Evolutionary conservation across 1,140 invertebrate species (phyloP), one percentile per base, ranked within the genome.

Genomic region (Tigriopus japonicus): DNA sequence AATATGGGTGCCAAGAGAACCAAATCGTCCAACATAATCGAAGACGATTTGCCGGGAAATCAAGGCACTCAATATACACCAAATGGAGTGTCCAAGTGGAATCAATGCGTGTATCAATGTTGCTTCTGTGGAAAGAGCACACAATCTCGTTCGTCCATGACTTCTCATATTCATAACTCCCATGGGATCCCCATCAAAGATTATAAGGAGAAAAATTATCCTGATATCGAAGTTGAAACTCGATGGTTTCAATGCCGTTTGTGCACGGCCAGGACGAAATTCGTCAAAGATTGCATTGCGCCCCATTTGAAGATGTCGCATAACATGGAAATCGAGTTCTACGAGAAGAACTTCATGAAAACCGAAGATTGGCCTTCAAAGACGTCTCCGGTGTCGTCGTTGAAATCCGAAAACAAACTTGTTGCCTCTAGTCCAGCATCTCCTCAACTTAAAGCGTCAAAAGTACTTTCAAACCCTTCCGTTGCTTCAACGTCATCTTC

Each of bases 261-360:
- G 1, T 58, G 55, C 23, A 19, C 55, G 12, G 40, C 55, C 28
- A 58, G 40, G 35, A 58, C 55, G 2, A 58, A 58, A 41, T 58
- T 58, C 42, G 55, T 58, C 55, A 58, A 58, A n/a, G 55, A 58
- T 42, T 58, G 55, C 55, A 58, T 58, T 14, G 21, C 55, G 5
- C 55, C 55, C 5, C 55, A 58, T 58, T n/a, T 58, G 28, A 58
- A 58, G 40, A 58, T 58, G 55, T 58, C 55, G 10, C 55, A 58
- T 15, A 28, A 23, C 41, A 58, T 58, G n/a, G 55, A 58, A 13
- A 58, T 58, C 12, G 55, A 58, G 41, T 28, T 6, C 17, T 58
- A 58, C 17, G 55, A 58, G 28, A 23, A 41, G 40, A 15, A 58
- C n/a, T 41, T 35, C n/a, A 58, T 58, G 55, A 14, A 40, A 9